Base-by-base conservation (phyloP, 2,888 invertebrate species). In the Drosophila demipolita region DNA sequence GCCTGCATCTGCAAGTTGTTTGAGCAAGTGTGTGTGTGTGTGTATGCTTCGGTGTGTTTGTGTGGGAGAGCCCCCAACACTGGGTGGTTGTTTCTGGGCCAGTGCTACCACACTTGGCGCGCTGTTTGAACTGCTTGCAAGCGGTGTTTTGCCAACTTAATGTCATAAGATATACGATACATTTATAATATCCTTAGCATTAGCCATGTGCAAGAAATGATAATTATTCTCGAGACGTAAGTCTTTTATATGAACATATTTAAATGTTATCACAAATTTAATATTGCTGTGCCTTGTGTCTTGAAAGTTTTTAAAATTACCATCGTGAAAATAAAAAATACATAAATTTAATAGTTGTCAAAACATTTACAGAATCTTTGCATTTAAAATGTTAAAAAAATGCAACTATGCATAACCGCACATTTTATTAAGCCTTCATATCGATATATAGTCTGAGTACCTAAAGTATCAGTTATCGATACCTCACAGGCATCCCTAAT, bases 81-180 rank as follows among this genome's bases (percentile, higher is more conserved):
- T 73, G 74, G 79, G 78, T 79, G 78, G 78, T 78, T 82, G 79
- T 78, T 79, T 78, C 33, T 73, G 48, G 55, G 49, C 33, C 62
- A 82, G 74, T 60, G 82, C 60, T 66, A 50, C 75, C 82, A 79
- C 42, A 62, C 38, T 61, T 62, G 73, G 66, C 78, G 77, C 73
- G 64, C 17, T 1, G 26, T 72, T 78, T 72, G 40, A 74, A 74
- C 33, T 53, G 45, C 45, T 62, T 26, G 54, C 60, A 35, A 50
- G 15, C 26, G n/a, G n/a, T 45, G 5, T 23, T 17, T 11, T 23
- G 32, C 12, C 42, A 40, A n/a, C 17, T 15, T n/a, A 17, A 38
- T 11, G 6, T 45, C 3, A 26, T 2, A 17, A 26, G n/a, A 3
- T 2, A 42, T 26, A n/a, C 54, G 26, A 36, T 26, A n/a, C n/a